A percentile compares a stretch with the other conserved stretches of the same genome.
These are phyloP conservation scores for Ceratitis capitata DNA, from an alignment of 1,140 invertebrate species.

Conservation along the genomic window DNA sequence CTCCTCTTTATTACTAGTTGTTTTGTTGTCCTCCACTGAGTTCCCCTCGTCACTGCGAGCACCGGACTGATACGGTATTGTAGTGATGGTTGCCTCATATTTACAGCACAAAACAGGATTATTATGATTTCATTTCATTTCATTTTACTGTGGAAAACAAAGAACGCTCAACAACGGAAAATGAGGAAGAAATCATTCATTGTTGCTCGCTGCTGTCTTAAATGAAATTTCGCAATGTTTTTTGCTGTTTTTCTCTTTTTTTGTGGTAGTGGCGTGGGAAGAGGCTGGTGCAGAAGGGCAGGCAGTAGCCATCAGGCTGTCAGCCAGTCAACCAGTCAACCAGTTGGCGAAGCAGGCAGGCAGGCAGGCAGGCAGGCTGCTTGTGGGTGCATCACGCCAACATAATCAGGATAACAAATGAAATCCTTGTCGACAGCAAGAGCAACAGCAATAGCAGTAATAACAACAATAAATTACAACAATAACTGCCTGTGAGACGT, in stretches of 20 bases:
- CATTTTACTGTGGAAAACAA: slow-evolving; percentile 44
- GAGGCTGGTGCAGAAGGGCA: neutral
- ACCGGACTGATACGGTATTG: neutral
- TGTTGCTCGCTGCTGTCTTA: slow-evolving; percentile 40
- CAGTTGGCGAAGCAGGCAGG: neutral
- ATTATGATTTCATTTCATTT: slow-evolving; percentile 46
- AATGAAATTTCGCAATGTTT: slow-evolving; percentile 22
- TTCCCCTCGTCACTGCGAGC: too few species aligned
- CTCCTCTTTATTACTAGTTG: neutral
- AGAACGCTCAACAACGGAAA: slow-evolving; percentile 32
- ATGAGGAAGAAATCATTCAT: slow-evolving; percentile 40
- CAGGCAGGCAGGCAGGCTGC: slow-evolving; percentile 22
- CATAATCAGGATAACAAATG: slow-evolving; percentile 47
- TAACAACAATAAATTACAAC: neutral
- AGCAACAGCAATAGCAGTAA: neutral
- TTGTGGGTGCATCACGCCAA: slow-evolving; percentile 37
- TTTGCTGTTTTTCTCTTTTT: neutral
- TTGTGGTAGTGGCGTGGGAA: neutral
- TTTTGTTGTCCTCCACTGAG: neutral
- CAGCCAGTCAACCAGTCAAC: slow-evolving; percentile 39
- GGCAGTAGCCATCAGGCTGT: slow-evolving; percentile 18
- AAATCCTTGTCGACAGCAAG: slow-evolving; percentile 45
- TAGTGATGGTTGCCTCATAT: slow-evolving; percentile 30
- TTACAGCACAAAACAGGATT: slow-evolving; percentile 39
- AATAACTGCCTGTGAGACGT: neutral